Conservation (phyloP, 2,113 vertebrate genomes). For the Pachyramphus minor region DNA sequence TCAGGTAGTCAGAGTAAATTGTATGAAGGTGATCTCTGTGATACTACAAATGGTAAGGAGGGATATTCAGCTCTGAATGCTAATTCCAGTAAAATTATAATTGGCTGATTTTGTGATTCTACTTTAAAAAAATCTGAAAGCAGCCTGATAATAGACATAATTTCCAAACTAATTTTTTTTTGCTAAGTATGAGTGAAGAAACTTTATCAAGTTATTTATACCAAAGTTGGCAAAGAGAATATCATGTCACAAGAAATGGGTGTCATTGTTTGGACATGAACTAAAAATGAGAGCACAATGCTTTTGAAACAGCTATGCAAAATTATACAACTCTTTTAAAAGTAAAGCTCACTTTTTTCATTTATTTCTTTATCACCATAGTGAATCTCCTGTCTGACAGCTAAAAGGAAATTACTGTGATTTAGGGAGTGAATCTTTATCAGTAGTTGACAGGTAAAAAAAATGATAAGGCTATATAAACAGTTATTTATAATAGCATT, state of each 20-base stretch:
- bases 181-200: neutral
- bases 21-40: neutral
- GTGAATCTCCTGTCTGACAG: constrained; percentile 72
- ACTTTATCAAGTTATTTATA: constrained; percentile 1
- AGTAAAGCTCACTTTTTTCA: constrained; percentile 35
- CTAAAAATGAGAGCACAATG: neutral
- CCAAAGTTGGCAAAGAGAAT: neutral
- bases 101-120: neutral
- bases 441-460: constrained; percentile 62
- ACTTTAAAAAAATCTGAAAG: neutral
- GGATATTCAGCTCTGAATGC: neutral
- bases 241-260: neutral
- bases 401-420: constrained; percentile 69
- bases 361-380: constrained; percentile 64
- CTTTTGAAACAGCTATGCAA: constrained; percentile 13
- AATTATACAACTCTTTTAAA: constrained; percentile 43
- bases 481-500: constrained; percentile 73
- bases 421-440: constrained; percentile 75
- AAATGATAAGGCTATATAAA: constrained; percentile 64
- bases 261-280: neutral
- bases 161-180: neutral
- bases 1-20: neutral
- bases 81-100: neutral
- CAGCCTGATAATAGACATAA: neutral
- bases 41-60: neutral